Conservation (phyloP, 2,888 invertebrate species). For the Tuta absoluta region DNA sequence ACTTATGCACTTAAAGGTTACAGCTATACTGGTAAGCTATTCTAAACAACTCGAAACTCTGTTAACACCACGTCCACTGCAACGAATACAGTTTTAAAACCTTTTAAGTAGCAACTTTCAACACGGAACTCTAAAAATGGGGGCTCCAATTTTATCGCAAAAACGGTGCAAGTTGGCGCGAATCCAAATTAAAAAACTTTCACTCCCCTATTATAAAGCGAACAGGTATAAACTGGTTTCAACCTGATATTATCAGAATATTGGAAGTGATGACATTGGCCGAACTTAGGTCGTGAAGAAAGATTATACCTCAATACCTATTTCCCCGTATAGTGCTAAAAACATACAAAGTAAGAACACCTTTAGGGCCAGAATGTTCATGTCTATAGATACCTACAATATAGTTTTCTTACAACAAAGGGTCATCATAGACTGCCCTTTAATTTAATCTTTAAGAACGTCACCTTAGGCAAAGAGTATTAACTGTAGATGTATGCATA, state of each 20-base stretch:
- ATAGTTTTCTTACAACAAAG: too few relatives aligned
- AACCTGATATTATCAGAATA: slow-evolving; percentile 14
- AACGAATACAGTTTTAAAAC: neutral
- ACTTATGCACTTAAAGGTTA: too few relatives aligned
- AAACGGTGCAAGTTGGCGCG: slow-evolving; percentile 35
- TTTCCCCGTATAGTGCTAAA: neutral
- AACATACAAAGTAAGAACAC: neutral
- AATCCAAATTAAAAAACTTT: slow-evolving; percentile 49
- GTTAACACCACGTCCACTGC: too few relatives aligned
- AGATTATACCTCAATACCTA: neutral
- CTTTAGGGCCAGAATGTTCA: too few relatives aligned
- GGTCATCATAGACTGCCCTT: too few relatives aligned
- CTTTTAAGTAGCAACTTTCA: neutral
- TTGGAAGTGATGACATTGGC: neutral
- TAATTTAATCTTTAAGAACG: too few relatives aligned
- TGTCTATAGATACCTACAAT: too few relatives aligned
- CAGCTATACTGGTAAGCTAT: too few relatives aligned
- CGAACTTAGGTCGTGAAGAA: neutral
- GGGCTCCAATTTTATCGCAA: slow-evolving; percentile 1
- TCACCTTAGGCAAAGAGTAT: too few relatives aligned
- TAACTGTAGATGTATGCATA: too few relatives aligned
- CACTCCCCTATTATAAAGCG: slow-evolving; percentile 22
- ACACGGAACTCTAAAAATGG: slow-evolving; percentile 8
- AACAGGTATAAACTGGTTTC: slow-evolving; percentile 15
- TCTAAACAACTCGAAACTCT: too few relatives aligned